phyloP scores from a whole-genome alignment of 2,888 invertebrate genomes.

The Cantharis nigra region DNA sequence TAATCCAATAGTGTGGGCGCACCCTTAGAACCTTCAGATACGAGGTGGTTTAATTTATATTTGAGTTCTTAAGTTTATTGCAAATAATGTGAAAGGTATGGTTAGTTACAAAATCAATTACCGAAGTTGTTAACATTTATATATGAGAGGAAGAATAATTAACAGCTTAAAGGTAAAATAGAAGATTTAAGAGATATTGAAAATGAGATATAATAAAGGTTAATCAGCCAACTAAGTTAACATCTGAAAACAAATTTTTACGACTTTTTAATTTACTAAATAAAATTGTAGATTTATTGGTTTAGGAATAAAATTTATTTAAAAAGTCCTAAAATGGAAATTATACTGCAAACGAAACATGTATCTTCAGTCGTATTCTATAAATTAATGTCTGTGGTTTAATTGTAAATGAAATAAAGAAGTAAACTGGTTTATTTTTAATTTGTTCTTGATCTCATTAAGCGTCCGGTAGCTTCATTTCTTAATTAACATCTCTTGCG shows the following conservation, averaged over 20 bases:
- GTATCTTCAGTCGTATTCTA: not conserved
- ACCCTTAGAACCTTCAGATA: not conserved
- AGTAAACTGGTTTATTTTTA: constrained; percentile 43
- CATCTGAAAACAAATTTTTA: not conserved
- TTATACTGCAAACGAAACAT: constrained; percentile 4
- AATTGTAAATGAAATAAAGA: constrained; percentile 36
- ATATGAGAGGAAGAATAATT: not conserved
- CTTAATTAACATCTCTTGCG: constrained; percentile 55
- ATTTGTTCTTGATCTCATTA: constrained; percentile 52
- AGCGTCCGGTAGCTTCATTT: constrained; percentile 55
- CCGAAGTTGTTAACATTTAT: not conserved
- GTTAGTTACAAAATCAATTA: not conserved
- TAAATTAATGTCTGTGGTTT: constrained; percentile 34
- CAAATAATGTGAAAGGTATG: not conserved
- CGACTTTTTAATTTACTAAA: not conserved
- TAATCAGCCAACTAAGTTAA: not conserved
- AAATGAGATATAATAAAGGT: not conserved
- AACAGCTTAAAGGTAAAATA: not conserved
- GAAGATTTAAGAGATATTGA: not conserved
- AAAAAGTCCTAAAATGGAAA: constrained; percentile 3
- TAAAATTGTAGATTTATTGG: not conserved
- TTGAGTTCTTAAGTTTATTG: not conserved
- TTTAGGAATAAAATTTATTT: not conserved
- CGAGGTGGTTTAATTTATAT: not conserved
- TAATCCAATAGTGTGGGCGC: not conserved